A percentile compares a stretch with the other conserved stretches of the same genome.
Conservation (phyloP, 2,888 invertebrate genomes). For the Polymixis flavicincta region DNA sequence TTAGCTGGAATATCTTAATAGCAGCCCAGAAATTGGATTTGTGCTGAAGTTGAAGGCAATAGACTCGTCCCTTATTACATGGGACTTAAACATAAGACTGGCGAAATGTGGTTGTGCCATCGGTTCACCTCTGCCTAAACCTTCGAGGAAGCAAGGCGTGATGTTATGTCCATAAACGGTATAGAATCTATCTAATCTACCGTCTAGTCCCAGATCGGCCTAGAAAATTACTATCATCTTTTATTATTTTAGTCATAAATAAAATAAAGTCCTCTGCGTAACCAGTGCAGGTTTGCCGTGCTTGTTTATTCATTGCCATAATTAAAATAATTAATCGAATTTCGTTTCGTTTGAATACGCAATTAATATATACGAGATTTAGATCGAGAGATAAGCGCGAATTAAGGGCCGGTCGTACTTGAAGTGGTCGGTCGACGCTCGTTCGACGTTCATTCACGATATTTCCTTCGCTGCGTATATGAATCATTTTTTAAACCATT, state of each 20-base stretch:
- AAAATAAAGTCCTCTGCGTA: slow-evolving; percentile 32
- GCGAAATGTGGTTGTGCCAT: background rate
- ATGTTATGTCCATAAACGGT: background rate
- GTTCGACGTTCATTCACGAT: slow-evolving; percentile 49
- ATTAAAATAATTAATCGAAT: slow-evolving; percentile 75
- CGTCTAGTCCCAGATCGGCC: slow-evolving; percentile 7
- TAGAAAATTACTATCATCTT: slow-evolving; percentile 3
- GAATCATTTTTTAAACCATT: slow-evolving; percentile 60
- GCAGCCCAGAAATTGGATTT: background rate
- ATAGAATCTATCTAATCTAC: background rate
- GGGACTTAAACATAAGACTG: background rate
- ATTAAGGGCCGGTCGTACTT: slow-evolving; percentile 68
- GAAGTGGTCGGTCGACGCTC: slow-evolving; percentile 31
- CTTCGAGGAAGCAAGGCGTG: no score
- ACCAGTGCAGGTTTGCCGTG: slow-evolving; percentile 56
- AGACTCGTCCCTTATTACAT: background rate
- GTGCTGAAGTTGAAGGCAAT: background rate
- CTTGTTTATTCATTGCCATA: slow-evolving; percentile 71
- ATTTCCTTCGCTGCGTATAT: slow-evolving; percentile 54
- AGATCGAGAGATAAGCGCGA: slow-evolving; percentile 67
- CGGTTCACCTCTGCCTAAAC: background rate
- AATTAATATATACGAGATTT: slow-evolving; percentile 70
- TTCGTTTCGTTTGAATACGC: slow-evolving; percentile 72
- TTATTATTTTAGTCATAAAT: slow-evolving; percentile 15
- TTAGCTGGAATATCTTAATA: background rate